Conservation (phyloP, 2,888 invertebrate species). For the Tachystola acroxantha region DNA sequence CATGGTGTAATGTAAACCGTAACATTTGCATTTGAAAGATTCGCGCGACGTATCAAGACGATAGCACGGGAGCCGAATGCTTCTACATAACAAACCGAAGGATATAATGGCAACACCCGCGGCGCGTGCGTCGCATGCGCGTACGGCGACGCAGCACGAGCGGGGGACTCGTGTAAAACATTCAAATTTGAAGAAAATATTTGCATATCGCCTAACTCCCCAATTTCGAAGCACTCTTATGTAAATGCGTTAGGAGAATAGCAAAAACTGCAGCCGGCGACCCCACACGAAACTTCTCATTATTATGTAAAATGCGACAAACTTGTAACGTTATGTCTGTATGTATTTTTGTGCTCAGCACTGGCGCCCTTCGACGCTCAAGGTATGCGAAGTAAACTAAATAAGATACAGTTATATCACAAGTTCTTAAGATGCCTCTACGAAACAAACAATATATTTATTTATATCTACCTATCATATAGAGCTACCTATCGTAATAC, state of each 20-base stretch:
- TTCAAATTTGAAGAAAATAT: constrained; percentile 70
- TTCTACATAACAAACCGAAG: constrained; percentile 54
- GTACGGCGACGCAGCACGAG: constrained; percentile 37
- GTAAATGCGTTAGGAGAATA: constrained; percentile 62
- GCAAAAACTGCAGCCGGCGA: constrained; percentile 66
- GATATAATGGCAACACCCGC: constrained; percentile 48
- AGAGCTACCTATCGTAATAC: constrained; percentile 40
- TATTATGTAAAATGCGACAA: constrained; percentile 62
- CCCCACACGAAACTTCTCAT: constrained; percentile 60
- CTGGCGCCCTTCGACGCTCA: constrained; percentile 41
- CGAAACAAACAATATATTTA: constrained; percentile 72
- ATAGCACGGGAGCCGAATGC: constrained; percentile 43
- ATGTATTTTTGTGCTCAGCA: constrained; percentile 61
- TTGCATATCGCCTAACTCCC: constrained; percentile 76
- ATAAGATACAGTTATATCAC: constrained; percentile 76
- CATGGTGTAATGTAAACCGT: constrained; percentile 29
- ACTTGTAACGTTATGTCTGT: constrained; percentile 69
- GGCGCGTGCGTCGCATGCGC: constrained; percentile 41
- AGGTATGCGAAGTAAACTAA: constrained; percentile 57
- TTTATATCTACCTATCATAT: constrained; percentile 52
- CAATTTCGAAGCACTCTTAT: constrained; percentile 62
- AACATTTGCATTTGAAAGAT: constrained; percentile 68
- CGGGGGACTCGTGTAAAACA: constrained; percentile 37
- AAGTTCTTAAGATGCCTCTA: constrained; percentile 75
- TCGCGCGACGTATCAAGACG: constrained; percentile 49